These are phyloP conservation scores for Catostylus mosaicus DNA, from an alignment of 30 jellyfish, hydroid and myxozoan species.

Conservation along the genomic window DNA sequence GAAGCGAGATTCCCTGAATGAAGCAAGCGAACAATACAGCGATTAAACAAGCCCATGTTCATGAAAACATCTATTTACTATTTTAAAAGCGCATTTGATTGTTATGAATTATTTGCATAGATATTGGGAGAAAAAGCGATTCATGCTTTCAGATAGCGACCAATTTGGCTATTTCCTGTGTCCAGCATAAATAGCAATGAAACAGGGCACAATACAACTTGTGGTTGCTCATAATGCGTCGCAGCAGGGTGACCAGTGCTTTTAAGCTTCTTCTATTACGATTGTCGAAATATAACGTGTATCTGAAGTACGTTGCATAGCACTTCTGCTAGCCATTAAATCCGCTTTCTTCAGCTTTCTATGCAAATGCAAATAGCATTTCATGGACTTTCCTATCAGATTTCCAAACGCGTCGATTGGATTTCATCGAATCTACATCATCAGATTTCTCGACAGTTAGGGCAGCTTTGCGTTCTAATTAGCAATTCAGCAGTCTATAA, in stretches of 20 bases:
- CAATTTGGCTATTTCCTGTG: slow-evolving; percentile 58
- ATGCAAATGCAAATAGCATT: slow-evolving; percentile 6
- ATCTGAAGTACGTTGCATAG: slow-evolving; percentile 9
- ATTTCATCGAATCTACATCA: too few relatives aligned
- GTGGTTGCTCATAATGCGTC: slow-evolving; percentile 25
- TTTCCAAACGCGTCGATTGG: not conserved
- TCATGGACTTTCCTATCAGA: not conserved
- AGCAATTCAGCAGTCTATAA: too few relatives aligned
- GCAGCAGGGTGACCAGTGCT: slow-evolving; percentile 17
- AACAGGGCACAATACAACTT: slow-evolving; percentile 6
- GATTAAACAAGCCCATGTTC: slow-evolving; percentile 66
- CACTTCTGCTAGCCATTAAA: slow-evolving; percentile 2
- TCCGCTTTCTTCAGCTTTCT: slow-evolving; percentile 14
- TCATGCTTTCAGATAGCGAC: slow-evolving; percentile 27
- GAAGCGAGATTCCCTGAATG: slow-evolving; percentile 59
- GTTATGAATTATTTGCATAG: slow-evolving; percentile 30
- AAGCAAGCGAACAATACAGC: slow-evolving; percentile 65
- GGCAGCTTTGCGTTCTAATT: too few relatives aligned
- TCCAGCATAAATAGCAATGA: slow-evolving; percentile 18
- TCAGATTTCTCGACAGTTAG: too few relatives aligned
- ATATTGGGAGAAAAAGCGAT: slow-evolving; percentile 42
- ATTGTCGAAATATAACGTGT: not conserved
- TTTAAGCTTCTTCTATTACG: not conserved
- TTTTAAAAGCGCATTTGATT: slow-evolving; percentile 56
- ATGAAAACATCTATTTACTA: slow-evolving; percentile 54